phyloP scores from a whole-genome alignment of 2,888 invertebrate genomes.

The Cantharis rustica region DNA sequence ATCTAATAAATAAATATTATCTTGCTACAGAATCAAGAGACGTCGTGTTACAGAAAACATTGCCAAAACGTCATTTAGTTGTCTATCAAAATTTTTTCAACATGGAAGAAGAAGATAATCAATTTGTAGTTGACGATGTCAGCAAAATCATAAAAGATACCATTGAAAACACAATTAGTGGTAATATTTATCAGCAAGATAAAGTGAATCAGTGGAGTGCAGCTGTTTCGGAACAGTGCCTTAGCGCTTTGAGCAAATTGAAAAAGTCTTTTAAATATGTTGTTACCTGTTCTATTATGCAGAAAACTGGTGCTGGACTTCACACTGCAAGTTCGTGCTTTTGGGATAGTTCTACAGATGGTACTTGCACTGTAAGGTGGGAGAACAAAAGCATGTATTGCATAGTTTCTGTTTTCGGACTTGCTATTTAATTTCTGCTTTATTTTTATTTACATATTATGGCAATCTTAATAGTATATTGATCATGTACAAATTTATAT shows the following conservation, averaged over 20 bases:
- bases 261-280: slow-evolving; percentile 85
- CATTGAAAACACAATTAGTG: slow-evolving; percentile 74
- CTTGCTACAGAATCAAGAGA: neutral
- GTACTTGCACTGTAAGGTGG: slow-evolving; percentile 83
- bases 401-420: slow-evolving; percentile 80
- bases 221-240: slow-evolving; percentile 74
- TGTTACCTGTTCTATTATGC: slow-evolving; percentile 82
- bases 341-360: slow-evolving; percentile 83
- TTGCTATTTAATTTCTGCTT: slow-evolving; percentile 57
- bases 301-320: slow-evolving; percentile 81
- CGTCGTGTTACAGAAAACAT: slow-evolving; percentile 14
- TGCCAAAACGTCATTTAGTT: slow-evolving; percentile 15
- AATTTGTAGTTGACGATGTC: slow-evolving; percentile 73
- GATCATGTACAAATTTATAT: neutral
- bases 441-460: slow-evolving; percentile 7
- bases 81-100: slow-evolving; percentile 40
- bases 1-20: too few species aligned
- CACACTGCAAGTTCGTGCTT: slow-evolving; percentile 84
- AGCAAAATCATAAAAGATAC: slow-evolving; percentile 77
- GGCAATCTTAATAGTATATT: neutral
- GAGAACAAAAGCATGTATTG: slow-evolving; percentile 87
- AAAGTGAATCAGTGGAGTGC: slow-evolving; percentile 77
- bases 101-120: slow-evolving; percentile 57
- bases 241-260: slow-evolving; percentile 72
- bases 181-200: slow-evolving; percentile 69